Evolutionary conservation across 1,140 invertebrate species (phyloP), one percentile per base, ranked within the genome.

Genomic region (Andricus grossulariae): DNA sequence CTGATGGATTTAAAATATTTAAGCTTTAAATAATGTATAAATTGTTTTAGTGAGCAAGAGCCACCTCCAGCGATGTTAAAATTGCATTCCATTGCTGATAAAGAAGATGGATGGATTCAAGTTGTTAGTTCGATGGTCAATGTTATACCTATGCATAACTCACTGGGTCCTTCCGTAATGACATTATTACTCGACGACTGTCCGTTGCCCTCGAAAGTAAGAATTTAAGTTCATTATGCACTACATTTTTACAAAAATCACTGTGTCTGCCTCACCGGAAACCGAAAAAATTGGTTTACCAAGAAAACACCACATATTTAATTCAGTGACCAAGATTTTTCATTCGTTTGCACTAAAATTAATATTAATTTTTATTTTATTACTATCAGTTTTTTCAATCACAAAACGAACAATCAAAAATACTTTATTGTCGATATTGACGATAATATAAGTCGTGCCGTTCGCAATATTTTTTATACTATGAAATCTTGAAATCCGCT

Each of bases 161-260:
- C 97, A 13, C 92, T 98, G 50, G 97, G 97, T 32, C 96, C 97
- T 51, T 97, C 97, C 51, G 96, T 98, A 66, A 98, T 98, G 81
- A 97, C 96, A 6, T 92, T 98, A 71, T 90, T 99, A 16, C 91
- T 99, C 50, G 97, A 99, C 90, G 97, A 98, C 88, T 98, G 96
- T 87, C 97, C 97, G 50, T 90, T 99, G 80, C 97, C 98, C 60
- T 96, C 96, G 49, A 97, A 96, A 93, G 97, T 92, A 83, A 57
- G 52, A 45, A 45, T 45, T 10, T 11, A 45, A 45, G 39, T 45
- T 45, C 2, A 45, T 45, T 45, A 45, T 39, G 3, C 6, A 10
- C 0, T 45, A 45, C 7, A 45, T 45, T 45, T 5, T 45, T 45
- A 45, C 39, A 45, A 45, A 32, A 5, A 32, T 32, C 25, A 32